A percentile compares a stretch with the other conserved stretches of the same genome.
These are phyloP conservation scores for Drosophila nr. perissopoda DNA, from an alignment of 2,888 invertebrate species.

Conservation along the genomic window DNA sequence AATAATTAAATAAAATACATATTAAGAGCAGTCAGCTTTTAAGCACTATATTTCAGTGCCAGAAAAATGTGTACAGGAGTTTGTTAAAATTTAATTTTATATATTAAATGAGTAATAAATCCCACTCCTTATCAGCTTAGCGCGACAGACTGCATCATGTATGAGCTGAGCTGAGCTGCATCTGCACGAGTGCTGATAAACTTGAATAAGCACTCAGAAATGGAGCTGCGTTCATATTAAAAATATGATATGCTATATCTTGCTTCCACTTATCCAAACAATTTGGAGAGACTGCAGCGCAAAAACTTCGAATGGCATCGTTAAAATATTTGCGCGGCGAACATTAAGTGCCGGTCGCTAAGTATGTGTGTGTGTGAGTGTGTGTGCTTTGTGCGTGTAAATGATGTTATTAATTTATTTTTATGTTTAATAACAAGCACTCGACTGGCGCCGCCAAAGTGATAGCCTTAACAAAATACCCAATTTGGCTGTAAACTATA, in stretches of 20 bases:
- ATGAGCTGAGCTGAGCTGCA: slow-evolving; percentile 25
- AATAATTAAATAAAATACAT: not conserved
- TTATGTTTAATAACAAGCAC: slow-evolving; percentile 72
- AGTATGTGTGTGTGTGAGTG: slow-evolving; percentile 37
- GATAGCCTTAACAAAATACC: slow-evolving; percentile 56
- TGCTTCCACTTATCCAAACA: not conserved
- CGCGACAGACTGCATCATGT: slow-evolving; percentile 20
- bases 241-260: not conserved
- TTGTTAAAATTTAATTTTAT: not conserved
- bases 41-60: not conserved
- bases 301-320: slow-evolving; percentile 54
- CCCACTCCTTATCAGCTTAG: not conserved
- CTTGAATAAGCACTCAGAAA: slow-evolving; percentile 24
- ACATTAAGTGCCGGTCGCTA: slow-evolving; percentile 61
- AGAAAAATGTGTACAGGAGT: not conserved
- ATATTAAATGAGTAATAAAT: not conserved
- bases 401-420: slow-evolving; percentile 71
- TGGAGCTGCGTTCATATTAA: slow-evolving; percentile 23
- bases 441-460: slow-evolving; percentile 52
- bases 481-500: slow-evolving; percentile 50
- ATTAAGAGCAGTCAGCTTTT: not conserved
- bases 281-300: slow-evolving; percentile 3
- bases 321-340: slow-evolving; percentile 64
- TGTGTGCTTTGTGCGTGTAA: slow-evolving; percentile 3
- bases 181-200: slow-evolving; percentile 29